Conservation (phyloP, 2,888 invertebrate genomes). For the Orchesellides sinensis region DNA sequence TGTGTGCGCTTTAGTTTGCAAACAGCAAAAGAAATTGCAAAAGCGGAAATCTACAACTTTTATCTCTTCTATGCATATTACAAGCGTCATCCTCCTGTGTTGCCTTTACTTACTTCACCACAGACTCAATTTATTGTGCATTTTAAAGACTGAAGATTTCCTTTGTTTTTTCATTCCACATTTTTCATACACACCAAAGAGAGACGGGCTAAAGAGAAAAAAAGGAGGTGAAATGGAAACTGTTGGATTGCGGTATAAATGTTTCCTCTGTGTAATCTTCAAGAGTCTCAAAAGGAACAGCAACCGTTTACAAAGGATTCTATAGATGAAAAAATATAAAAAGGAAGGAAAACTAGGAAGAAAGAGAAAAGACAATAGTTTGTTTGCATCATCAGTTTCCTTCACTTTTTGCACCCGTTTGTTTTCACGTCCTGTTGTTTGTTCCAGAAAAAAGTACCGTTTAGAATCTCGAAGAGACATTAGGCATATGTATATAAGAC, state of each 20-base stretch:
- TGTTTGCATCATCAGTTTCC: conserved; percentile 46
- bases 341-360: conserved; percentile 21
- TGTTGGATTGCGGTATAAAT: conserved; percentile 25
- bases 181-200: conserved; percentile 8
- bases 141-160: conserved; percentile 30
- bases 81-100: conserved; percentile 37
- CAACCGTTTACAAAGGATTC: no score
- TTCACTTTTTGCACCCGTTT: conserved; percentile 46
- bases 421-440: conserved; percentile 38
- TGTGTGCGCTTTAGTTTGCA: conserved; percentile 22
- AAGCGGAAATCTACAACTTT: conserved; percentile 48
- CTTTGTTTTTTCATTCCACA: conserved; percentile 40
- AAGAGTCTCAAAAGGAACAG: conserved; percentile 5
- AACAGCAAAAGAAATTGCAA: conserved; percentile 46
- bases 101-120: not conserved
- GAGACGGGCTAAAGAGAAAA: conserved; percentile 15
- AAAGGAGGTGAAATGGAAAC: conserved; percentile 54
- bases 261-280: conserved; percentile 18
- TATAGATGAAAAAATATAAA: conserved; percentile 4
- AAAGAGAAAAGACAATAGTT: conserved; percentile 42
- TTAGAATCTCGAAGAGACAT: conserved; percentile 21
- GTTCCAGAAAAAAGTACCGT: conserved; percentile 32
- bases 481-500: no score
- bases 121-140: conserved; percentile 12
- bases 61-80: conserved; percentile 38